These are phyloP conservation scores for Heliconius himera DNA, from an alignment of 1,140 invertebrate genomes.

Conservation along the genomic window DNA sequence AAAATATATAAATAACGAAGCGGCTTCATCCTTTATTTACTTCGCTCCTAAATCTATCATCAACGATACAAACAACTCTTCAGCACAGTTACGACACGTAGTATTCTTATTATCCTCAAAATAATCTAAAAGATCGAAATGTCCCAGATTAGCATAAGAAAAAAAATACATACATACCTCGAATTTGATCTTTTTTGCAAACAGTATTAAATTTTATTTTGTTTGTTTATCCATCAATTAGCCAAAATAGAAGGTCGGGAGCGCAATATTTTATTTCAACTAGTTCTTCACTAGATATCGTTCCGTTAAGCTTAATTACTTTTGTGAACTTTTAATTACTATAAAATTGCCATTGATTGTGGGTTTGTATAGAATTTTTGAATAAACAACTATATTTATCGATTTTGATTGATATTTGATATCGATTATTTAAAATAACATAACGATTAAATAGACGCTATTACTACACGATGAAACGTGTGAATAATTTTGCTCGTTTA, in stretches of 20 bases:
- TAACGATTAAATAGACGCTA: neutral
- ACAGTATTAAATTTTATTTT: constrained; percentile 32
- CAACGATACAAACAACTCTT: too few relatives aligned
- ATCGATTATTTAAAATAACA: neutral
- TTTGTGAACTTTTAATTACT: constrained; percentile 24
- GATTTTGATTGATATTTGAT: neutral
- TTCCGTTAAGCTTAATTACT: constrained; percentile 25
- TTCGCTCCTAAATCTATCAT: too few relatives aligned
- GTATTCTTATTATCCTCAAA: too few relatives aligned
- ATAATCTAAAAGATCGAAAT: too few relatives aligned
- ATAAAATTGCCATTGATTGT: constrained; percentile 24
- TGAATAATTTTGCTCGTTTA: neutral
- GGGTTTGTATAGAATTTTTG: constrained; percentile 16
- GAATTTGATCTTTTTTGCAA: constrained; percentile 16
- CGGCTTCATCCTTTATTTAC: too few relatives aligned
- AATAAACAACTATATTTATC: constrained; percentile 17
- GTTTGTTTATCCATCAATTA: constrained; percentile 40
- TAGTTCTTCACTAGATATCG: constrained; percentile 30
- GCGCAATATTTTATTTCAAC: constrained; percentile 29
- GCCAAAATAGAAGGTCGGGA: constrained; percentile 38
- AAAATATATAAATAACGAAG: too few relatives aligned
- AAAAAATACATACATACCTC: neutral
- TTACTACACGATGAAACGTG: neutral
- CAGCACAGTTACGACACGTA: too few relatives aligned
- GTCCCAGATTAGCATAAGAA: too few relatives aligned